These are phyloP conservation scores for Oophaga sylvatica DNA, from an alignment of 2,797 vertebrate species.

Conservation along the genomic window DNA sequence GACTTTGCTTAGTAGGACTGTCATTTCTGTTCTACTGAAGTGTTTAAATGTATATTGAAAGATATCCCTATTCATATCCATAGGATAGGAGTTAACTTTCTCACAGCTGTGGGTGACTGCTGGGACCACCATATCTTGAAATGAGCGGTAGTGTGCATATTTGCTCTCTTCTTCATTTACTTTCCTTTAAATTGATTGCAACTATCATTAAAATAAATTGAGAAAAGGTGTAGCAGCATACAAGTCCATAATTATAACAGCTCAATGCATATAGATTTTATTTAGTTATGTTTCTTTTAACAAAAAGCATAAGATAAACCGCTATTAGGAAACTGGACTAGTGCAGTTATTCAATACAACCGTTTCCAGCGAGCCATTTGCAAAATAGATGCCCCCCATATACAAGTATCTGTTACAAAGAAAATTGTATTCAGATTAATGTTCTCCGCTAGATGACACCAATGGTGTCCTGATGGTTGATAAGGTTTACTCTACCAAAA, in stretches of 20 bases:
- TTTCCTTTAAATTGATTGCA: background rate
- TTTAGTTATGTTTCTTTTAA: too few relatives aligned
- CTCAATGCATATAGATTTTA: background rate
- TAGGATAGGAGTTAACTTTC: too few relatives aligned
- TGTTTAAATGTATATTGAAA: too few relatives aligned
- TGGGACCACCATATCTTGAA: too few relatives aligned
- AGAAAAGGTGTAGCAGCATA: background rate
- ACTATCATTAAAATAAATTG: background rate
- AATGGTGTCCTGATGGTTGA: constrained; percentile 6
- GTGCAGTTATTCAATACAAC: background rate
- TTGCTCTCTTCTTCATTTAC: too few relatives aligned
- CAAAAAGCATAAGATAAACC: constrained; percentile 1
- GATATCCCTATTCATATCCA: too few relatives aligned
- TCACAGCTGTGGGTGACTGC: too few relatives aligned
- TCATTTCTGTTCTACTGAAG: too few relatives aligned
- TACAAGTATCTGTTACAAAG: constrained; percentile 9
- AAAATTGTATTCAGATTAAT: constrained; percentile 24
- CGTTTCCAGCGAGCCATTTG: background rate
- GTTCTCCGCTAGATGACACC: background rate
- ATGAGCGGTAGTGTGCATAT: too few relatives aligned
- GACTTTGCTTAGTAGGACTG: too few relatives aligned
- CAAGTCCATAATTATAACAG: background rate
- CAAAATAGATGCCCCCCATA: background rate
- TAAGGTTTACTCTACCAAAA: constrained; percentile 26
- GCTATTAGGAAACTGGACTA: background rate